A percentile compares a stretch with the other conserved stretches of the same genome.
Evolutionary conservation across 2,888 invertebrate species (phyloP).

Genomic region (Morinoia aosen): DNA sequence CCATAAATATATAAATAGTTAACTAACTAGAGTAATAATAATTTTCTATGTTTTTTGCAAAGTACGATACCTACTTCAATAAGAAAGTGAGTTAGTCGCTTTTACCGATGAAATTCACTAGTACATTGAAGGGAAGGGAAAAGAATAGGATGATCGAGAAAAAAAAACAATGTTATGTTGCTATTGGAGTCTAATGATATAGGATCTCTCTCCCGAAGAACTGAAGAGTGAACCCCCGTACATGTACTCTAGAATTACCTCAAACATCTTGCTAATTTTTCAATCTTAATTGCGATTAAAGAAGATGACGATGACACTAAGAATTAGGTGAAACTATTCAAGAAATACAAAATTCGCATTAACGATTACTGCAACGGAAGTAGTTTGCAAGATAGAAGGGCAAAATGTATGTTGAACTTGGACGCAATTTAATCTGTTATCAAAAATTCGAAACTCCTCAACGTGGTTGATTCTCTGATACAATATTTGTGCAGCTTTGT

Average conservation of each 20-base stretch:
- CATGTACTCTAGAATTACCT: too few species aligned
- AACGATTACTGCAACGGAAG: too few species aligned
- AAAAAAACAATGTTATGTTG: not conserved
- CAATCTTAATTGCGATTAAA: not conserved
- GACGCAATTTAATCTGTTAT: too few species aligned
- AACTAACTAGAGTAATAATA: not conserved
- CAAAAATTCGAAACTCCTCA: too few species aligned
- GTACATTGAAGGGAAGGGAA: not conserved
- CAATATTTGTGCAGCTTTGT: too few species aligned
- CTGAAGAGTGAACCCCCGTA: not conserved
- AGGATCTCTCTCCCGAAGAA: not conserved
- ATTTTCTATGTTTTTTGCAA: not conserved
- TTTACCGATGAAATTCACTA: not conserved
- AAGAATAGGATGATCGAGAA: not conserved
- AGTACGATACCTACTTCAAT: not conserved
- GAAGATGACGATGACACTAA: not conserved
- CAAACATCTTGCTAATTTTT: not conserved
- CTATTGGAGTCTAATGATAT: not conserved
- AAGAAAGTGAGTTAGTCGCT: not conserved
- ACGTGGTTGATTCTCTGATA: too few species aligned
- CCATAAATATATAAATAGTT: not conserved
- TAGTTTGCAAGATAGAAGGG: too few species aligned
- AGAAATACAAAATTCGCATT: too few species aligned
- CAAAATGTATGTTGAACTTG: too few species aligned
- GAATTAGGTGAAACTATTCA: not conserved